phyloP scores from a whole-genome alignment of 2,888 invertebrate species.

The Alitta virens region DNA sequence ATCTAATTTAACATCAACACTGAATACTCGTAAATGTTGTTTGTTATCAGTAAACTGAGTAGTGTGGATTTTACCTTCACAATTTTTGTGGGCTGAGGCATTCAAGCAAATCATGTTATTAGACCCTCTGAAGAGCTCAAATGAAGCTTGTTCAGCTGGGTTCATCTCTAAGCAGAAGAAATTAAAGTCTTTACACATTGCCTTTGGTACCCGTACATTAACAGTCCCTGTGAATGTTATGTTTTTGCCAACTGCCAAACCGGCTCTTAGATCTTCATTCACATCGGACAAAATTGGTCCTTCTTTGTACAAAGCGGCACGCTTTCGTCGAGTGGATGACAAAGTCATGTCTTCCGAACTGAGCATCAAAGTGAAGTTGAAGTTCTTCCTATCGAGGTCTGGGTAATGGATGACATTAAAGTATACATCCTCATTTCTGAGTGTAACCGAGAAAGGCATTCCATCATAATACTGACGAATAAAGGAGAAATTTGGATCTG shows the following conservation, averaged over 20 bases:
- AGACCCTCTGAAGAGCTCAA: background rate
- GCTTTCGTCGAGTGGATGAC: background rate
- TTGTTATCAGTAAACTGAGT: too few species aligned
- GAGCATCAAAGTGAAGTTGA: too few species aligned
- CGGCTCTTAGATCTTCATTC: background rate
- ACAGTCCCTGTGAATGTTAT: background rate
- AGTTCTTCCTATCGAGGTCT: too few species aligned
- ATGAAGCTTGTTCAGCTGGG: background rate
- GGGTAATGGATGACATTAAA: too few species aligned
- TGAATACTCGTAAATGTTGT: too few species aligned
- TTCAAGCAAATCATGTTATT: background rate
- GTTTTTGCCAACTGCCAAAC: background rate
- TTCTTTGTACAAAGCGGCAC: background rate
- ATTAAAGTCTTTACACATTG: background rate
- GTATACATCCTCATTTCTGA: too few species aligned
- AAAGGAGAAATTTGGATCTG: too few species aligned
- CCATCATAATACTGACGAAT: too few species aligned
- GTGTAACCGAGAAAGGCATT: too few species aligned
- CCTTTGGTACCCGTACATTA: background rate
- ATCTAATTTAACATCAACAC: too few species aligned
- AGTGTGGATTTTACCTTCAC: too few species aligned
- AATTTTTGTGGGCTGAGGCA: background rate
- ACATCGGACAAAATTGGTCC: background rate
- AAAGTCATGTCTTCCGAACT: too few species aligned
- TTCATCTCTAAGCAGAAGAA: background rate